Evolutionary conservation across 2,888 invertebrate genomes (phyloP), one percentile per base, ranked within the genome.

Genomic region (Cosmopolites sordidus): DNA sequence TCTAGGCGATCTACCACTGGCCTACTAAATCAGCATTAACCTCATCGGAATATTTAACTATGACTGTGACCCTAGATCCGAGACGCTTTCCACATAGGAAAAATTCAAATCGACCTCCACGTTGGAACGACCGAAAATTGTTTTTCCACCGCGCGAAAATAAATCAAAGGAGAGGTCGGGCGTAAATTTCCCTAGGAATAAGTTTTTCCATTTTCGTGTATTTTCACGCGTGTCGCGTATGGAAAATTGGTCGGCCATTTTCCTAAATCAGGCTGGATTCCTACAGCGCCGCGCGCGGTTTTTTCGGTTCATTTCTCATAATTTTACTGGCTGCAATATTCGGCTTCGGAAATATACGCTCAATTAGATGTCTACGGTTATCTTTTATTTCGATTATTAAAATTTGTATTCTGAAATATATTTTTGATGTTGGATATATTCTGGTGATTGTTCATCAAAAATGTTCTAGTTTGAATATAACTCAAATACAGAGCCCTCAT

Each of bases 191-290:
- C 11, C 12, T 33, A 33, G 33, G 12, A 33, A 33, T 33, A 33
- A 33, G 33, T 33, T 33, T 33, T 33, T 33, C 33, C 33, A 33
- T 33, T 33, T 33, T 33, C 33, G 33, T 33, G 33, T 33, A 12
- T 33, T 33, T 33, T 33, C 33, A 22, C 22, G 22, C 22, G 22
- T 22, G 22, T 22, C 33, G 12, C 33, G 33, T 33, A 33, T 33
- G 12, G 33, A 33, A 33, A 33, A 33, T 33, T 33, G n/a, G 22
- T n/a, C 8, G 33, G 33, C 33, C n/a, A 33, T 33, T 33, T 33
- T 33, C 33, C 33, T 22, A 22, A 22, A 22, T 22, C 22, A 22
- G 22, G 33, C 33, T n/a, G 33, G 33, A 12, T 33, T 33, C n/a
- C 33, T 12, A 33, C 33, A n/a, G 33, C 2, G n/a, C 12, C 8